Base-by-base conservation (phyloP, 2,888 invertebrate genomes). In the Beris morrisii region DNA sequence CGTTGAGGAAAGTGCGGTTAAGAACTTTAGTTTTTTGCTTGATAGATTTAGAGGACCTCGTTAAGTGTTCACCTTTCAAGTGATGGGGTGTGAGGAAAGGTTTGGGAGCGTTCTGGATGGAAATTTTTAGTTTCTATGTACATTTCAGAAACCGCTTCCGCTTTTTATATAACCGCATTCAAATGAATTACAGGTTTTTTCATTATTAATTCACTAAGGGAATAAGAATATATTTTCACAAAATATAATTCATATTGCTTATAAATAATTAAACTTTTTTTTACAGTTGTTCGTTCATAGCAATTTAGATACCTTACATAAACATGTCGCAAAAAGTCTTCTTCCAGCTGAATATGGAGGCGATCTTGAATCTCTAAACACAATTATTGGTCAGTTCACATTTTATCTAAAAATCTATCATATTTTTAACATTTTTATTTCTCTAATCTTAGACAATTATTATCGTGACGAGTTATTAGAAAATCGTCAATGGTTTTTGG, bases 241-340 rank as follows among this genome's bases (percentile, higher is more conserved):
- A 50, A 50, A 50, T 3, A 50, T n/a, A n/a, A n/a, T n/a, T n/a
- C n/a, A n/a, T n/a, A n/a, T n/a, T n/a, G n/a, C n/a, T 50, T 22
- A 52, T 52, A 52, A 15, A 43, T 22, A 22, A 22, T 1, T 22
- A 22, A 15, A 53, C 5, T 4, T 22, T 22, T 22, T 53, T 53
- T 71, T 75, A 6, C 71, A 74, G 64, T 72, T 75, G 55, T 74
- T 77, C 63, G 73, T 78, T 46, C 76, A 77, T 55, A 70, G 73
- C n/a, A 72, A 72, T 67, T 69, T 72, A 64, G 75, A 78, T 5
- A 58, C 69, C 0, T 65, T 77, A 12, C 73, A 71, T 13, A 28
- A 65, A 52, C 52, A 65, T 31, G 52, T 65, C 3, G 30, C 65
- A 5, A 65, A 65, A 58, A 64, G 65, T n/a, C 59, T 66, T 22